A percentile compares a stretch with the other conserved stretches of the same genome.
phyloP scores from a whole-genome alignment of 92 coral and sea anemone genomes.

The Parazoanthus swiftii region DNA sequence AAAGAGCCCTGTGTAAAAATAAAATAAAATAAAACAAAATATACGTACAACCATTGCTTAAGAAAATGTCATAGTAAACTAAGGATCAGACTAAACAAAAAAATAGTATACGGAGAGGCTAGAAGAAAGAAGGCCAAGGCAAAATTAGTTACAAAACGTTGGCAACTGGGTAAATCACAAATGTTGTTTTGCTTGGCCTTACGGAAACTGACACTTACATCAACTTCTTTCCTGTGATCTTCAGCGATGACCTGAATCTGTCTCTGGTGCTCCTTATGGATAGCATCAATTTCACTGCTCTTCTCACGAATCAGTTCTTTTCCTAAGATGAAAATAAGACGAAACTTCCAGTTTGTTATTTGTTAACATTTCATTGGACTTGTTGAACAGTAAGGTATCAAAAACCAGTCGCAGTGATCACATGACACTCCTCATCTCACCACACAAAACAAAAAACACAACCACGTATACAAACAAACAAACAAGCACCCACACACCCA shows the following conservation, averaged over 20 bases:
- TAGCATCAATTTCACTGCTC: conserved; percentile 65
- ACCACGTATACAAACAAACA: too few species aligned
- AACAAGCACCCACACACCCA: background rate
- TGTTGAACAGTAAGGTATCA: background rate
- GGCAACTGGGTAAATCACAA: too few species aligned
- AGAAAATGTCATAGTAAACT: too few species aligned
- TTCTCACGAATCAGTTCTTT: conserved; percentile 71
- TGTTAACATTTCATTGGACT: background rate
- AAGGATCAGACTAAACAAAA: too few species aligned
- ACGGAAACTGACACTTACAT: conserved; percentile 58
- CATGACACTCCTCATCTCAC: background rate
- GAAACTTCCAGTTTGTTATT: background rate
- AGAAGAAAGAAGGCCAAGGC: too few species aligned
- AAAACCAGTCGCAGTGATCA: background rate
- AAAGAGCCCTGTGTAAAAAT: too few species aligned
- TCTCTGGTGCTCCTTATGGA: conserved; percentile 75
- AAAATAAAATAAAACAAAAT: too few species aligned
- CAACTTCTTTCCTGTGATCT: conserved; percentile 77
- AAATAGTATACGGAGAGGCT: too few species aligned
- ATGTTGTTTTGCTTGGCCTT: too few species aligned
- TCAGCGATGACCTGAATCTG: conserved; percentile 77
- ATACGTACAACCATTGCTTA: too few species aligned
- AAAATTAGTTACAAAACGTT: too few species aligned
- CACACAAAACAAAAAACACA: background rate
- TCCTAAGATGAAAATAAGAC: conserved; percentile 46